phyloP scores from a whole-genome alignment of 2,888 invertebrate genomes.

The Thereva nobilitata region DNA sequence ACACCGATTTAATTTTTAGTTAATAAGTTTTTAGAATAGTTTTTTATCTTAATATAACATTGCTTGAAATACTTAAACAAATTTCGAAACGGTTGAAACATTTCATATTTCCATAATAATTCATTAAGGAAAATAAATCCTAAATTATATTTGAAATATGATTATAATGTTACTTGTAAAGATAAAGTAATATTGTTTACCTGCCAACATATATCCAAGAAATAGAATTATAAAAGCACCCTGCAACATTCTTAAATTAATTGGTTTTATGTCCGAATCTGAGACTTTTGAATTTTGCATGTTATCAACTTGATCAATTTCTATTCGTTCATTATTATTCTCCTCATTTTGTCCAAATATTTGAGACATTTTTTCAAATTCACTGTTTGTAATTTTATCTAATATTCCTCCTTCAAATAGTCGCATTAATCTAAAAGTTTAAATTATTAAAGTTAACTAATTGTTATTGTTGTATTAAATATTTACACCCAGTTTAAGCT shows the following conservation, averaged over 20 bases:
- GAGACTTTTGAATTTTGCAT: slow-evolving; percentile 45
- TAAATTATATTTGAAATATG: too few relatives aligned
- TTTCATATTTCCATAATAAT: too few relatives aligned
- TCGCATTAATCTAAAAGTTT: slow-evolving; percentile 65
- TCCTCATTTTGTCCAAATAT: slow-evolving; percentile 53
- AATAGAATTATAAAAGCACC: slow-evolving; percentile 73
- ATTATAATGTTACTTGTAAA: too few relatives aligned
- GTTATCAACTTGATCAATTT: slow-evolving; percentile 41
- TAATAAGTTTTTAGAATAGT: too few relatives aligned
- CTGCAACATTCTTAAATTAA: slow-evolving; percentile 72
- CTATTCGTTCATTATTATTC: slow-evolving; percentile 37
- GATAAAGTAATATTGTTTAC: slow-evolving; percentile 42
- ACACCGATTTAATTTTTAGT: too few relatives aligned
- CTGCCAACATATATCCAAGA: slow-evolving; percentile 66
- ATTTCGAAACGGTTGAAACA: too few relatives aligned
- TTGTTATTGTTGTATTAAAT: neutral
- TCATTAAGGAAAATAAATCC: too few relatives aligned
- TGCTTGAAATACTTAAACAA: too few relatives aligned
- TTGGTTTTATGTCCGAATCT: slow-evolving; percentile 61
- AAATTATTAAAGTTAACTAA: neutral
- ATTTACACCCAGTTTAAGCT: slow-evolving; percentile 73
- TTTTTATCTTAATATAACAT: too few relatives aligned
- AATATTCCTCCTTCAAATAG: slow-evolving; percentile 77
- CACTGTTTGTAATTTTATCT: slow-evolving; percentile 75
- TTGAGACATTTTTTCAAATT: slow-evolving; percentile 72